phyloP scores from a whole-genome alignment of 2,888 invertebrate species.

The Protonemura montana region DNA sequence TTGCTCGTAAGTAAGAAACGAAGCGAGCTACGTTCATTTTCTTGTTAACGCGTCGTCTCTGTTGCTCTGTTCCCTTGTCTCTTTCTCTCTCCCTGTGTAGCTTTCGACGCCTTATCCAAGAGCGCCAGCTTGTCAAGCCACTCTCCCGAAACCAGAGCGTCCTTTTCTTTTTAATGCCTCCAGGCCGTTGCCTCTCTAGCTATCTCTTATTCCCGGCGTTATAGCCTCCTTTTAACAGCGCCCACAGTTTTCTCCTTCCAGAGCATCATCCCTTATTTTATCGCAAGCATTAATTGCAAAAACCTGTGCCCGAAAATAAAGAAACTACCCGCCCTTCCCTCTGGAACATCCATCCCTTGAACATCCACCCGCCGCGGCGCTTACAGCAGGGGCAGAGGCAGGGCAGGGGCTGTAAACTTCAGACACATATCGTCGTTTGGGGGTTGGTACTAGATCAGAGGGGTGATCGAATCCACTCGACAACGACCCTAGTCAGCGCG shows the following conservation, averaged over 20 bases:
- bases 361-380: neutral
- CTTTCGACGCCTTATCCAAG: neutral
- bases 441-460: neutral
- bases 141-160: neutral
- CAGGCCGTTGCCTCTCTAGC: neutral
- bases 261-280: neutral
- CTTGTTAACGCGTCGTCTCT: neutral
- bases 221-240: neutral
- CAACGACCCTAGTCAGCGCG: neutral
- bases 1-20: neutral
- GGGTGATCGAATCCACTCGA: neutral
- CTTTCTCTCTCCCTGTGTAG: slow-evolving; percentile 4
- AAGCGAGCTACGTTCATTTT: neutral
- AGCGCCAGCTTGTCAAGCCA: no score
- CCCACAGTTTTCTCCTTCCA: neutral
- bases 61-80: neutral
- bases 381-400: neutral
- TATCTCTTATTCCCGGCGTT: neutral
- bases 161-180: neutral
- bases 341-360: neutral
- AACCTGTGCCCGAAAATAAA: slow-evolving; percentile 1
- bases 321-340: neutral
- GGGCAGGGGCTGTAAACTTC: neutral
- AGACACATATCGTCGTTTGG: neutral
- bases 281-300: slow-evolving; percentile 35